Percentiles rank a stretch among this genome's conserved stretches.
Conservation (phyloP, 1,140 invertebrate genomes). For the Harlomillsia oculata region DNA sequence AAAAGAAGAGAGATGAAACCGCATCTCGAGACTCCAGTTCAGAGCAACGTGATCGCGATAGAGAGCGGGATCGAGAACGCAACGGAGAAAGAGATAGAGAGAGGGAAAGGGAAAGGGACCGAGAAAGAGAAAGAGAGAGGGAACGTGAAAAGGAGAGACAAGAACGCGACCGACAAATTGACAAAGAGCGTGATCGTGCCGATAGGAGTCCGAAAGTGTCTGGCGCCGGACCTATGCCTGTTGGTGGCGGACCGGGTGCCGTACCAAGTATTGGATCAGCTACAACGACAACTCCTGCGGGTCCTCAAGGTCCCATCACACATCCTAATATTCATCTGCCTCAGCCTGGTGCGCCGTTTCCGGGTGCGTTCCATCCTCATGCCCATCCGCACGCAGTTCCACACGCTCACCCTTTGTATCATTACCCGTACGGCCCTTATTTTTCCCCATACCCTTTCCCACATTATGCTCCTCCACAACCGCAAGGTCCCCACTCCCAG, state of each 20-base stretch:
- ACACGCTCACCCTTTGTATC: constrained; percentile 31
- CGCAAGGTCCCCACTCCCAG: constrained; percentile 35
- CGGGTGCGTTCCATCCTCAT: constrained; percentile 35
- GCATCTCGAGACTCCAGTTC: constrained; percentile 47
- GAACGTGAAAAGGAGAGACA: constrained; percentile 8
- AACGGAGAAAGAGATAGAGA: constrained; percentile 17
- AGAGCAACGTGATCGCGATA: constrained; percentile 11
- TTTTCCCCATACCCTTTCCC: constrained; percentile 29
- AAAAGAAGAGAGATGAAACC: constrained; percentile 42
- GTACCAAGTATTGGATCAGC: constrained; percentile 14
- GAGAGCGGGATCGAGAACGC: constrained; percentile 10
- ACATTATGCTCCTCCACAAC: constrained; percentile 56
- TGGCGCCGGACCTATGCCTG: background rate
- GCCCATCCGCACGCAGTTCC: constrained; percentile 25
- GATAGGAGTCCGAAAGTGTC: constrained; percentile 6
- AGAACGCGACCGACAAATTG: background rate
- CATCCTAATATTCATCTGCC: constrained; percentile 35
- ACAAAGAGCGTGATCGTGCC: background rate
- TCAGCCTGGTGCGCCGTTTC: constrained; percentile 23
- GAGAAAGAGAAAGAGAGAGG: constrained; percentile 14
- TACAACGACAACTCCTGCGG: constrained; percentile 33
- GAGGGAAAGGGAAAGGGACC: constrained; percentile 3
- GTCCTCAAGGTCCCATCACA: constrained; percentile 33
- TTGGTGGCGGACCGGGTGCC: constrained; percentile 6
- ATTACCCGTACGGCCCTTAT: constrained; percentile 29